Evolutionary conservation across 2,113 vertebrate genomes (phyloP), one percentile per base, ranked within the genome.

Genomic region (Aleadryas rufinucha): DNA sequence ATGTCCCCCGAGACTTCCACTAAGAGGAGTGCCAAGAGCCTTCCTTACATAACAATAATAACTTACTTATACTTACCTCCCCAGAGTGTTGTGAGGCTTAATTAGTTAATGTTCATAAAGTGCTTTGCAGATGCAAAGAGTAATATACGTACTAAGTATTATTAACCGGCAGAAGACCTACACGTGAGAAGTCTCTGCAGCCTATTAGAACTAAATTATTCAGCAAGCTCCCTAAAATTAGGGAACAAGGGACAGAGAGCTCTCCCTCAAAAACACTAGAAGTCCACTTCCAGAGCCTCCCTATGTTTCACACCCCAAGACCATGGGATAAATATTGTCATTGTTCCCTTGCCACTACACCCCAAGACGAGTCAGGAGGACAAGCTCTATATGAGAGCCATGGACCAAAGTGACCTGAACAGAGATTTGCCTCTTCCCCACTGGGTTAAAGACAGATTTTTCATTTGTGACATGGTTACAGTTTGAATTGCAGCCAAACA

Each of bases 61-160:
- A 93, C 71, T 95, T 93, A 88, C 93, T 96, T 93, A 91, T 93
- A 53, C 31, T 87, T 88, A 71, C 31, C 23, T 97, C 94, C 89
- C 93, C 33, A 31, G 95, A 89, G 92, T 61, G 69, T 80, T 90
- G 68, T 94, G 83, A 84, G 78, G 87, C 93, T 96, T 95, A 96
- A 95, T 97, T 96, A 94, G 90, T 89, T 91, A 97, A 94, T 95
- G 92, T 94, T 92, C 93, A 81, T 84, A 78, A 96, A 97, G 88
- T 92, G 68, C 84, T 95, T 87, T 94, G 93, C 90, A 96, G 82
- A 90, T 90, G 79, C 4, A 2, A 93, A 94, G 89, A 88, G 61
- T 65, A 93, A 79, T 68, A 74, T 35, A 91, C 0, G 1, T 75
- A 96, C 56, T 76, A 94, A 96, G 68, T 84, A 82, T 95, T 94